Evolutionary conservation across 2,797 vertebrate species (phyloP), one percentile per base, ranked within the genome.

Genomic region (Brotula barbata): DNA sequence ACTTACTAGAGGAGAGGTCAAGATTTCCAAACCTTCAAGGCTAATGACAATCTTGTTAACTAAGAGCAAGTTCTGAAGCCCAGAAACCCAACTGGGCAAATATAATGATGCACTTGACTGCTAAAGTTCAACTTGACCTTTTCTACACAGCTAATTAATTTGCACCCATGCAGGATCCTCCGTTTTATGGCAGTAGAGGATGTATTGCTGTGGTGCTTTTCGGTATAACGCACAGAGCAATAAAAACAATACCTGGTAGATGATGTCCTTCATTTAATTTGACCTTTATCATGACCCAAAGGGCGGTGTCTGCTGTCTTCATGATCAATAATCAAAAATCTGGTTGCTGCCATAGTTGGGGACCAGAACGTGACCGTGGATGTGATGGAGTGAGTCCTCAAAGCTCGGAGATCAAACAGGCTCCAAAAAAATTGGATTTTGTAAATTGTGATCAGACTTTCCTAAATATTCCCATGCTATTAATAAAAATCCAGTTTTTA

Each of bases 71-170:
- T 40, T 49, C 63, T 52, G 40, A 62, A 15, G 19, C 28, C 36
- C 14, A 23, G 25, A 42, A 50, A 43, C 14, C 16, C 11, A 21
- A 19, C 16, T 6, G 1, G 33, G 52, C 61, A 40, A 51, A 67
- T 17, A 41, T 42, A 49, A 28, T 39, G 25, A n/a, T 40, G 36
- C 19, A 7, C 17, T 52, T 52, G 21, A 52, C 45, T 36, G 50
- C 33, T 43, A 63, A 46, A 75, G 68, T 74, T 64, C 77, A 78
- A 69, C 78, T 79, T 86, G 83, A 87, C 84, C 79, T 64, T 54
- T 64, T 56, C 50, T 43, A 46, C 21, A 55, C 75, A 28, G 7
- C 37, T 77, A 58, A 83, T 84, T 56, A 58, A 50, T 46, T 56
- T 51, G 40, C 22, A 60, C 68, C 67, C 62, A 41, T 58, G 57